Conservation (phyloP, 2,113 vertebrate species). For the Sterna hirundo region DNA sequence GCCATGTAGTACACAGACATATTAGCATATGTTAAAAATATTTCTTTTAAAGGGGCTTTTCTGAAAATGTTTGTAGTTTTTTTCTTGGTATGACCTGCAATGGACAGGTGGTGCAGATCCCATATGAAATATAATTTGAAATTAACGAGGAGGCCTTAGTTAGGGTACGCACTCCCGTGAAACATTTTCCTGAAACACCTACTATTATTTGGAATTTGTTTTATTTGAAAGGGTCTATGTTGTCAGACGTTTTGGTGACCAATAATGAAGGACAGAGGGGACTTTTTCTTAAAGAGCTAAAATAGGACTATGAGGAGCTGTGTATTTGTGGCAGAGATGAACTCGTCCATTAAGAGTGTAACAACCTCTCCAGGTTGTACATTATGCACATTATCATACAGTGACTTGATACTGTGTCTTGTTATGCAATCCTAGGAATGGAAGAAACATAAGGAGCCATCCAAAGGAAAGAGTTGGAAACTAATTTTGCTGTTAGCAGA, state of each 20-base stretch:
- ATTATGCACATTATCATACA: not conserved
- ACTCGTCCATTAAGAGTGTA: not conserved
- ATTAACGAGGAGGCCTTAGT: not conserved
- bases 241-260: not conserved
- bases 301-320: not conserved
- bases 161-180: not conserved
- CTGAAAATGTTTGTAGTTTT: not conserved
- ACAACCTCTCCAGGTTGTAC: not conserved
- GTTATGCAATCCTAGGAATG: not conserved
- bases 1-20: not conserved
- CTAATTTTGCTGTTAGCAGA: not conserved
- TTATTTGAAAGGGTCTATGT: not conserved
- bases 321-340: not conserved
- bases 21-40: not conserved
- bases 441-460: not conserved
- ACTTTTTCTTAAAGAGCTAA: not conserved
- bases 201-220: not conserved
- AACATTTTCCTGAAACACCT: not conserved
- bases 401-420: not conserved
- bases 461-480: not conserved
- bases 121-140: not conserved
- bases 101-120: not conserved
- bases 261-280: not conserved
- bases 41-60: not conserved
- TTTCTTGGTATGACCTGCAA: not conserved